Base-by-base conservation (phyloP, 2,113 vertebrate species). In the Labrus mixtus region DNA sequence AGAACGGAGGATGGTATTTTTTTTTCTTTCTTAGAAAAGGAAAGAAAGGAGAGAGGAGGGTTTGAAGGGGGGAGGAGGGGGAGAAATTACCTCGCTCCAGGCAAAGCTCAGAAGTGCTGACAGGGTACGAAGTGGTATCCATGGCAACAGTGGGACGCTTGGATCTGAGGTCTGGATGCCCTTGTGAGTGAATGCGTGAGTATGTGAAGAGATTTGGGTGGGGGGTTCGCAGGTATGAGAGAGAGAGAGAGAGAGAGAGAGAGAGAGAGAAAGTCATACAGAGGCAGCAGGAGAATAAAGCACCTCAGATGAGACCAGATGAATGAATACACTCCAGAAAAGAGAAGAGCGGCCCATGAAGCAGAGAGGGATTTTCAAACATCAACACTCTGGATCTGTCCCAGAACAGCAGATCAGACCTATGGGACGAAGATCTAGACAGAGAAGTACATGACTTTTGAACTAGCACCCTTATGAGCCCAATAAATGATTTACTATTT, bases 21-120 rank as follows among this genome's bases (percentile, higher is more conserved):
- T 48, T 23, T 6, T 13, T 22, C 46, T 5, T 17, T 73, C 63
- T 68, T 82, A 3, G 15, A 67, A 65, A 56, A n/a, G 8, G 17
- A 51, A 13, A 51, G 48, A 51, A 51, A 51, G 45, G 61, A 70
- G 60, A 75, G 63, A 67, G 59, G 46, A 69, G 39, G 54, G 39
- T 45, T 8, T 36, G 64, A 68, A 43, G 63, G 76, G 78, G 61
- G 72, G 73, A 79, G 62, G 68, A 71, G 17, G 67, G 53, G 80
- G 79, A 82, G 36, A 82, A 81, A 85, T 89, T 81, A 68, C 76
- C 73, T 88, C 22, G 17, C 79, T 78, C 68, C 43, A 53, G 51
- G 81, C 66, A 51, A 60, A 76, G 64, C 73, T 72, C 68, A 75
- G 76, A 87, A 87, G 71, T 85, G 86, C 91, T 91, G 90, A 92